phyloP scores from a whole-genome alignment of 2,113 vertebrate genomes.

The Gallinago media region DNA sequence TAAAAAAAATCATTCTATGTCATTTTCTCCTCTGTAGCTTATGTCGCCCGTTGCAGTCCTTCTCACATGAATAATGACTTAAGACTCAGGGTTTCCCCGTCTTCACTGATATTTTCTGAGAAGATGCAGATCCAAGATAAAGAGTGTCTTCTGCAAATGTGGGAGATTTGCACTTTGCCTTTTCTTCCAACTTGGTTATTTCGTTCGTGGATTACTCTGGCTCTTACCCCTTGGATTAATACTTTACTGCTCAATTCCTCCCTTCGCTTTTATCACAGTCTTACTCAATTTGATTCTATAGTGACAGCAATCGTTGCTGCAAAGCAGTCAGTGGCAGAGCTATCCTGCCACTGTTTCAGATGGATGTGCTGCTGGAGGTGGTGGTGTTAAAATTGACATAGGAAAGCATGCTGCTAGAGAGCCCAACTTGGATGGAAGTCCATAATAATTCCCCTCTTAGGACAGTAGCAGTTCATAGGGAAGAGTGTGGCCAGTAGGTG shows the following conservation, averaged over 20 bases:
- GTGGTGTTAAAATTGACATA: not conserved
- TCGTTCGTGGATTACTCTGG: not conserved
- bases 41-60: not conserved
- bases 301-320: not conserved
- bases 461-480: not conserved
- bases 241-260: not conserved
- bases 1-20: not conserved
- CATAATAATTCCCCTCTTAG: not conserved
- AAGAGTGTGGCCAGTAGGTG: no score
- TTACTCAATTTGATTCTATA: not conserved
- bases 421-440: not conserved
- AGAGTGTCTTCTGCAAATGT: not conserved
- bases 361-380: not conserved
- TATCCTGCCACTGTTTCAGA: not conserved
- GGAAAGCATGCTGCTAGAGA: not conserved
- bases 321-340: not conserved
- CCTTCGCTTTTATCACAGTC: not conserved
- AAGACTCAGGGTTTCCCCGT: not conserved
- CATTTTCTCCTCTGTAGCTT: not conserved
- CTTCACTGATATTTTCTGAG: not conserved
- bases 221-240: not conserved
- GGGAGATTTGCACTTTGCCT: not conserved
- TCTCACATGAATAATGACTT: not conserved
- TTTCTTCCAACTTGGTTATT: not conserved
- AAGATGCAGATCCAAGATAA: not conserved